Conservation (phyloP, 2,797 vertebrate species). For the Leucoraja ocellata region DNA sequence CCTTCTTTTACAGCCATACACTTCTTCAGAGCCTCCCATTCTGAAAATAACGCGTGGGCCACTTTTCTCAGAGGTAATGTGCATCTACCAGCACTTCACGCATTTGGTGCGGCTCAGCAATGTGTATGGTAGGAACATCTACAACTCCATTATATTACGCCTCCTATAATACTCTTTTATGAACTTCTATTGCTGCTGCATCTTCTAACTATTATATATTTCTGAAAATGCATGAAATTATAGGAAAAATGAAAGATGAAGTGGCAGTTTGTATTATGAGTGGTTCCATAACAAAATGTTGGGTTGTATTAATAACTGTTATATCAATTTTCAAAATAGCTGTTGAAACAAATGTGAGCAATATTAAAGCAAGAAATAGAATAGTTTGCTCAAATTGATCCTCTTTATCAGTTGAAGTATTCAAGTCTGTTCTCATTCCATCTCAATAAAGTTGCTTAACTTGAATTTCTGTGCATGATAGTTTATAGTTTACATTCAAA, state of each 20-base stretch:
- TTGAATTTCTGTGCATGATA: no score
- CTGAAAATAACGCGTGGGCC: constrained; percentile 69
- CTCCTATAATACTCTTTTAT: background rate
- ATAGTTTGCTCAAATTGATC: background rate
- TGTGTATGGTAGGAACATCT: constrained; percentile 64
- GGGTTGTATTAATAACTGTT: no score
- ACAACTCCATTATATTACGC: background rate
- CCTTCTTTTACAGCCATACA: constrained; percentile 60
- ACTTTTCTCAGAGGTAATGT: constrained; percentile 78
- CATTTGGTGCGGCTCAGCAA: constrained; percentile 73
- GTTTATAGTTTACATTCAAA: no score
- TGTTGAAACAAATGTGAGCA: background rate
- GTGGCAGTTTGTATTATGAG: background rate
- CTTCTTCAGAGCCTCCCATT: constrained; percentile 58
- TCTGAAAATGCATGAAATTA: background rate
- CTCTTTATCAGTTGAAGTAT: background rate
- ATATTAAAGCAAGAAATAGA: background rate
- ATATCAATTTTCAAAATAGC: background rate
- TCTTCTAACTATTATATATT: background rate
- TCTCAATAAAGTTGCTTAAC: no score
- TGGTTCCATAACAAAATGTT: background rate
- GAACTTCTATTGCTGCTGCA: background rate
- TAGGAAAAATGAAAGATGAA: background rate
- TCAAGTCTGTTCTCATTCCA: no score
- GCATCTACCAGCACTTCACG: constrained; percentile 68